These are phyloP conservation scores for Ammospiza caudacuta DNA, from an alignment of 2,113 vertebrate species.

Conservation along the genomic window DNA sequence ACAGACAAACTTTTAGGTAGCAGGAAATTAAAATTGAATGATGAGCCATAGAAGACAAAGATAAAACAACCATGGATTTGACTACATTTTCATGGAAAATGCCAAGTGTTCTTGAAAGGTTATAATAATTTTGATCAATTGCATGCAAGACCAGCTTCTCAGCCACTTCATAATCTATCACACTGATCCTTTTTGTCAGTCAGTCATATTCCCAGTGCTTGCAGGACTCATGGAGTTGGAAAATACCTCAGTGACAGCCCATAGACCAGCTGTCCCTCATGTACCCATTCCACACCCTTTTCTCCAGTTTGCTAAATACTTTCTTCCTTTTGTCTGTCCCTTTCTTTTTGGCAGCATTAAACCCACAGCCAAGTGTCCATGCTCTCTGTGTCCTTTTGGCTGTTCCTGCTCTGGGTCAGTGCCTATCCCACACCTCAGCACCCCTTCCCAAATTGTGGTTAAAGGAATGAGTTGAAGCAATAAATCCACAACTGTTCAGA, in stretches of 20 bases:
- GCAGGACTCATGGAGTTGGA: not conserved
- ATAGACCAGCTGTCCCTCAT: not conserved
- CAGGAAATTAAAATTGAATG: not conserved
- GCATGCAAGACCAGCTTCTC: not conserved
- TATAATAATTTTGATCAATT: not conserved
- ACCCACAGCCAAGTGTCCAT: not conserved
- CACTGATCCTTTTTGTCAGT: not conserved
- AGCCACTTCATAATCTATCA: not conserved
- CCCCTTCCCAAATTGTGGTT: not conserved
- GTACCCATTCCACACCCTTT: not conserved
- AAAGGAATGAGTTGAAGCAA: not conserved
- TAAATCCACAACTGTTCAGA: accelerated
- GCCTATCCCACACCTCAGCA: not conserved
- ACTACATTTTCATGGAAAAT: not conserved
- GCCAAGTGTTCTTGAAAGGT: not conserved
- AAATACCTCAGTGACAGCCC: not conserved
- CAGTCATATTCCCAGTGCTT: not conserved
- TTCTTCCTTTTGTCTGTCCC: not conserved
- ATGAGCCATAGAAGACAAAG: not conserved
- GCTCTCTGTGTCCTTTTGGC: not conserved
- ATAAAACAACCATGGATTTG: not conserved
- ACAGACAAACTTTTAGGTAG: not conserved
- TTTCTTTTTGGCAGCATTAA: not conserved
- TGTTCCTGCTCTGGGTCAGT: not conserved
- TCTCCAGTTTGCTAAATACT: not conserved